Base-by-base conservation (phyloP, 2,888 invertebrate genomes). In the Ashinkailepas kermadecensis region DNA sequence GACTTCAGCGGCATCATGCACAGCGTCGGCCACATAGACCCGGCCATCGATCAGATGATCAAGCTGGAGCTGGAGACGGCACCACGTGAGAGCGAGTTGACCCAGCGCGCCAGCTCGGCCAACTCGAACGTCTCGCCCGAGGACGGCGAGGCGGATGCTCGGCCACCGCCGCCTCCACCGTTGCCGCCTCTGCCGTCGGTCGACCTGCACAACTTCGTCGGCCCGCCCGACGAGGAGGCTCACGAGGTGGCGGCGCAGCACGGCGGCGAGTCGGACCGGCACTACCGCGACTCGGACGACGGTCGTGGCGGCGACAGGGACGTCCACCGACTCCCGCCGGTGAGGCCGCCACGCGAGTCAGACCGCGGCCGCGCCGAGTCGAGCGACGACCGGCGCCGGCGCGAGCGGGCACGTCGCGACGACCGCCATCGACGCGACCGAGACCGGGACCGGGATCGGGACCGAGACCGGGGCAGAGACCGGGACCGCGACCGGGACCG, bases 11-110 rank as follows among this genome's bases (percentile, higher is more conserved):
- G 79, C 7, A 58, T 79, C 23, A 58, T 79, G 79, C 10, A 23
- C 25, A n/a, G 79, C 58, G 79, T 59, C 23, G 79, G n/a, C 58
- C 79, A 13, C 79, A 58, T 79, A 3, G 79, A 79, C 79, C 79
- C 79, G 23, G 79, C 57, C 25, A 79, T 79, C 79, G 79, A 79
- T 8, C 58, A 58, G 79, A 79, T 79, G 79, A 79, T 79, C 58
- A 79, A 79, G 25, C 25, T 25, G 25, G 58, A 79, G 25, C 79
- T 79, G 79, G 79, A 58, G 54, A 21, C 74, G 56, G 74, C 21
- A 18, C 7, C 21, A 7, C 21, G 56, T 7, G 74, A 74, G 54
- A 54, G 54, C 21, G 74, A 74, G 74, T 9, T 18, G 23, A 8
- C 11, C 21, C 54, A 21, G 21, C 74, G 74, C 56, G 21, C 21